Conservation (phyloP, 2,797 vertebrate genomes). For the Sylvilagus floridanus region DNA sequence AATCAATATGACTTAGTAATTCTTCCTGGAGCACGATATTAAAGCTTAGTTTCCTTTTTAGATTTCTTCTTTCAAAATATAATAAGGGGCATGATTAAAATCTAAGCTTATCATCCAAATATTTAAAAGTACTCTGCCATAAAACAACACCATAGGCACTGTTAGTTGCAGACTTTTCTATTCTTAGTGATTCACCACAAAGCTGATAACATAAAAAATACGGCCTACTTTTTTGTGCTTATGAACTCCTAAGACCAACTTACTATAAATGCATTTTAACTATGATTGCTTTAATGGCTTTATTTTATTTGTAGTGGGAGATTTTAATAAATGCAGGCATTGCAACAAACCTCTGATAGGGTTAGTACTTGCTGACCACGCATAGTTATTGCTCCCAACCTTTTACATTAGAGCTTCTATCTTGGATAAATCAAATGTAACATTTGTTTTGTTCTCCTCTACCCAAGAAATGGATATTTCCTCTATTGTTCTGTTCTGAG, state of each 20-base stretch:
- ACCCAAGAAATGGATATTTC: background rate
- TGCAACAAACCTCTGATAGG: background rate
- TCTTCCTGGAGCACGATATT: background rate
- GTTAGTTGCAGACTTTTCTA: background rate
- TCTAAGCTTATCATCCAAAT: background rate
- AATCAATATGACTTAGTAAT: background rate
- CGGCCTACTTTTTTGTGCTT: background rate
- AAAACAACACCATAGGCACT: background rate
- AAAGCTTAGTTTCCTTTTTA: background rate
- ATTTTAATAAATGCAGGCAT: background rate
- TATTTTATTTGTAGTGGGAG: background rate
- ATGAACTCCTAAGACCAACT: background rate
- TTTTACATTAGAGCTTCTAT: background rate
- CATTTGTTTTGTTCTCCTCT: background rate
- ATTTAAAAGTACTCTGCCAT: background rate
- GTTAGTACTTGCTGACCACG: background rate
- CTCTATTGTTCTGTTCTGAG: background rate
- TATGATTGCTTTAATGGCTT: background rate
- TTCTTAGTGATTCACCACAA: background rate
- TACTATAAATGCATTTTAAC: background rate
- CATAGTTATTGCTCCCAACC: background rate
- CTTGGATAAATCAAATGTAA: background rate
- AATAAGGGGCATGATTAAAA: background rate
- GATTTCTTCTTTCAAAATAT: background rate
- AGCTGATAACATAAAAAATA: background rate